phyloP scores from a whole-genome alignment of 2,888 invertebrate genomes.

The Helleia helle region DNA sequence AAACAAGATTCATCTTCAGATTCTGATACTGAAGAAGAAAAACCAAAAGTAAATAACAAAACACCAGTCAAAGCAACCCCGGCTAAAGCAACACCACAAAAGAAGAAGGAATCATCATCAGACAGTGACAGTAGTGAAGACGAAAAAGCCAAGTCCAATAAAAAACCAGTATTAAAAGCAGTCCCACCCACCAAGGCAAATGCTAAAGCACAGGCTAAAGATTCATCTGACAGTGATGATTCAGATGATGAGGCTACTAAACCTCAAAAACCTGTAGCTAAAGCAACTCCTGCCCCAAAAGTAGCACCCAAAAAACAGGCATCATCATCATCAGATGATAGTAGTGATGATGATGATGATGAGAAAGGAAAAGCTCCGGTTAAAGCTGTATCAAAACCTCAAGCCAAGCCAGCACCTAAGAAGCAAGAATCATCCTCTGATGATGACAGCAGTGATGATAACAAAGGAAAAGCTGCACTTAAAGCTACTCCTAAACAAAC shows the following conservation, averaged over 20 bases:
- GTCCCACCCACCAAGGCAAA: neutral
- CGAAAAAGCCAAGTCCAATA: slow-evolving; percentile 26
- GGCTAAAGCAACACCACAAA: slow-evolving; percentile 24
- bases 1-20: slow-evolving; percentile 25
- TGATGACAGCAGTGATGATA: slow-evolving; percentile 46
- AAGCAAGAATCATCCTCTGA: slow-evolving; percentile 31
- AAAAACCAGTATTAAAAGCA: slow-evolving; percentile 13
- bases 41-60: slow-evolving; percentile 12
- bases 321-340: slow-evolving; percentile 39
- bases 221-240: too few species aligned
- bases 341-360: slow-evolving; percentile 49
- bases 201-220: too few species aligned
- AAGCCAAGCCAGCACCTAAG: slow-evolving; percentile 18
- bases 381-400: slow-evolving; percentile 23
- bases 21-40: slow-evolving; percentile 20
- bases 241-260: too few species aligned
- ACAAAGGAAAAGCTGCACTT: slow-evolving; percentile 26
- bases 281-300: slow-evolving; percentile 23
- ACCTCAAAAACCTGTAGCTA: slow-evolving; percentile 23
- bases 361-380: slow-evolving; percentile 22
- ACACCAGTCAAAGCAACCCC: slow-evolving; percentile 16
- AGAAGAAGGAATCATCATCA: slow-evolving; percentile 36
- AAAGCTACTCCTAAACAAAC: slow-evolving; percentile 27
- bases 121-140: slow-evolving; percentile 43
- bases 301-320: too few species aligned